A percentile compares a stretch with the other conserved stretches of the same genome.
Conservation (phyloP, 1,140 invertebrate genomes). For the Hylaeus volcanicus region DNA sequence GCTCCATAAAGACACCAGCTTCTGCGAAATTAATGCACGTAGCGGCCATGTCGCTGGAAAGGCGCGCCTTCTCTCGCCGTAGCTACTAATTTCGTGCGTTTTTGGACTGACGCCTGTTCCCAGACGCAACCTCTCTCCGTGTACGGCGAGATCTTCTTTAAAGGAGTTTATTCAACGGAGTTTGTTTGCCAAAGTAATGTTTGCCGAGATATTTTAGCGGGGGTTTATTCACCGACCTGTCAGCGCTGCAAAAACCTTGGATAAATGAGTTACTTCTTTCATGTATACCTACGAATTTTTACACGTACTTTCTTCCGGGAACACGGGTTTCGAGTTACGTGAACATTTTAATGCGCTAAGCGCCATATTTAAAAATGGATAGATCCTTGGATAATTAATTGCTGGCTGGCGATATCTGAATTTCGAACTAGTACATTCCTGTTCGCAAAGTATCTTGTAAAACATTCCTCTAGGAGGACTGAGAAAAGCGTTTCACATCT, state of each 20-base stretch:
- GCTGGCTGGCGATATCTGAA: too few relatives aligned
- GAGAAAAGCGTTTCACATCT: background rate
- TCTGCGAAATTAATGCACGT: slow-evolving; percentile 23
- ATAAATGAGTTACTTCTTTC: background rate
- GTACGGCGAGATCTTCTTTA: background rate
- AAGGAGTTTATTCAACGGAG: slow-evolving; percentile 9
- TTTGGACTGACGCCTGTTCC: background rate
- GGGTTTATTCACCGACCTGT: background rate
- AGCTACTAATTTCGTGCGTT: slow-evolving; percentile 18
- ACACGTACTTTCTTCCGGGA: too few relatives aligned
- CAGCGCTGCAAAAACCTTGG: background rate
- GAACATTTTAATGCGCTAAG: too few relatives aligned
- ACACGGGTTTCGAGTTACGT: too few relatives aligned
- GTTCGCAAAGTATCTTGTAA: background rate
- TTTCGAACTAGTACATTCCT: background rate
- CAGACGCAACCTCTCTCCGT: too few relatives aligned
- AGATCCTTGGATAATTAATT: too few relatives aligned
- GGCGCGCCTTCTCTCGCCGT: background rate
- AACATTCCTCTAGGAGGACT: background rate
- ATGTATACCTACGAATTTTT: too few relatives aligned
- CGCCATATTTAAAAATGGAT: background rate
- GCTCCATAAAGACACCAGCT: slow-evolving; percentile 8
- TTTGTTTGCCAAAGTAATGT: background rate
- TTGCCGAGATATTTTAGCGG: background rate
- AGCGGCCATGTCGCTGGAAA: background rate